Evolutionary conservation across 2,888 invertebrate genomes (phyloP).

Genomic region (Cynaeus angustus): DNA sequence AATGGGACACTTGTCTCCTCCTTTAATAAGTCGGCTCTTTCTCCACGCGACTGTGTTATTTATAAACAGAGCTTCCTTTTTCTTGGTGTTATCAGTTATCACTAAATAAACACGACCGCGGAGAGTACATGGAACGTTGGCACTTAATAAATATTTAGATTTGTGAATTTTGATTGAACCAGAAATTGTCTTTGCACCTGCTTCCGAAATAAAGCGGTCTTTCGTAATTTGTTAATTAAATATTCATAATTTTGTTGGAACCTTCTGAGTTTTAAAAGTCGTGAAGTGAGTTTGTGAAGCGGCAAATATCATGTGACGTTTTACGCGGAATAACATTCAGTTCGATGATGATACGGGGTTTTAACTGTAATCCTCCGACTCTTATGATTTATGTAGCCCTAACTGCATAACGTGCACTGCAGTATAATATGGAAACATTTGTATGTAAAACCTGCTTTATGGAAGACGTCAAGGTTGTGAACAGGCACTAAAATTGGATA

Average conservation of each 20-base stretch:
- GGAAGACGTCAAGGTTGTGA: slow-evolving; percentile 20
- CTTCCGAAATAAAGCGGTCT: neutral
- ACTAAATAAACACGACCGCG: slow-evolving; percentile 17
- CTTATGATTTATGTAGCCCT: slow-evolving; percentile 18
- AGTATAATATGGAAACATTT: slow-evolving; percentile 7
- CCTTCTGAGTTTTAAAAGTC: neutral
- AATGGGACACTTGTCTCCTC: slow-evolving; percentile 25
- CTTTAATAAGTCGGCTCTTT: neutral
- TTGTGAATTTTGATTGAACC: no score
- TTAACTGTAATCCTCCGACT: slow-evolving; percentile 18
- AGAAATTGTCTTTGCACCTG: no score
- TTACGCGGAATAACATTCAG: slow-evolving; percentile 6
- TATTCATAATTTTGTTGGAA: neutral
- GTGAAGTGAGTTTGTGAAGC: neutral
- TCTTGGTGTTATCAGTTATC: slow-evolving; percentile 36
- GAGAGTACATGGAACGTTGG: neutral
- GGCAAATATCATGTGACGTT: neutral
- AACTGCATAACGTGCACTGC: slow-evolving; percentile 27
- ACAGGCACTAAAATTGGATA: slow-evolving; percentile 11
- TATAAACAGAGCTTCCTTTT: slow-evolving; percentile 32
- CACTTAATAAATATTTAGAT: no score
- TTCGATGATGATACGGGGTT: slow-evolving; percentile 8
- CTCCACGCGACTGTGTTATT: slow-evolving; percentile 21
- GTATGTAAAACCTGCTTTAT: slow-evolving; percentile 18
- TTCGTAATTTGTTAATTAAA: neutral